Base-by-base conservation (phyloP, 2,113 vertebrate species). In the Pitta sordida region DNA sequence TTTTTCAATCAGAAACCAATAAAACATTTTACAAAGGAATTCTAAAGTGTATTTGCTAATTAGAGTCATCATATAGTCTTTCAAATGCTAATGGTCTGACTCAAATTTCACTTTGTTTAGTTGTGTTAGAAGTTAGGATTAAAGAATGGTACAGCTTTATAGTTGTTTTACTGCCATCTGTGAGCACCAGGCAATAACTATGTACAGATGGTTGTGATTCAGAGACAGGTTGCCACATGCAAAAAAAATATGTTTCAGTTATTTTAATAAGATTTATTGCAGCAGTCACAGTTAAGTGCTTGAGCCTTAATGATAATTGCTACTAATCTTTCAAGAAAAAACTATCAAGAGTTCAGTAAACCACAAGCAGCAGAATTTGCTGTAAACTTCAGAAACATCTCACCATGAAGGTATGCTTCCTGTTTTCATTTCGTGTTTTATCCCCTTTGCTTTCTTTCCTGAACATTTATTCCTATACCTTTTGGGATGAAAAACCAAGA, bases 181-280 rank as follows among this genome's bases (percentile, higher is more conserved):
- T 98, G 98, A 98, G 98, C 98, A 97, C 97, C 97, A 98, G 97
- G 98, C 98, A 98, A 97, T 99, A 99, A 99, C 98, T 98, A 98
- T 97, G 98, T 99, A 97, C 99, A 99, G 99, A 99, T 99, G 99
- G 99, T 96, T 98, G 95, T 98, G 97, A 98, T 98, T 98, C 97
- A 97, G 97, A 98, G 98, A 98, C 99, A 99, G 99, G 99, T 99
- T 99, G 98, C 98, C 98, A 98, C 98, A 98, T 98, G 98, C 97
- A 96, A 97, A 97, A 98, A 95, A 98, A 98, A 98, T 98, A 98
- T 97, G 98, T 99, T 99, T 99, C 97, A 98, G 98, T 99, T 99
- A 98, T 99, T 99, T 99, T 98, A 99, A 98, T 98, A 99, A 99
- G 99, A 99, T 99, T 99, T 99, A 99, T 99, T 98, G 97, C 98